phyloP scores from a whole-genome alignment of 2,888 invertebrate species.

The Mactromeris polynyma region DNA sequence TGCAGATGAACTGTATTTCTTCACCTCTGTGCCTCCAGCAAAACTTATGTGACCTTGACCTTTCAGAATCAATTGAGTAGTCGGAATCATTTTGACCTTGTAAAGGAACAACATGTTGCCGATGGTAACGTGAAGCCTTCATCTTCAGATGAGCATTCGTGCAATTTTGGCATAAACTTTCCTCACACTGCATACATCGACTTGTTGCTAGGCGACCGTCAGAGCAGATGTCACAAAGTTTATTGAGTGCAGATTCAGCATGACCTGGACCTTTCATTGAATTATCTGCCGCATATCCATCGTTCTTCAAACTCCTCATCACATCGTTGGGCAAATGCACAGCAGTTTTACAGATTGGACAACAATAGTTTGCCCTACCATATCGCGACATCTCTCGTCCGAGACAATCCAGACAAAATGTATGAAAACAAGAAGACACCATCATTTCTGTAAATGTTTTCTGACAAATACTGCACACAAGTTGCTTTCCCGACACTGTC shows the following conservation, averaged over 20 bases:
- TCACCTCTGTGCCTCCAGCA: slow-evolving; percentile 61
- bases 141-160: slow-evolving; percentile 63
- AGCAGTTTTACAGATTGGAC: slow-evolving; percentile 58
- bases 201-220: slow-evolving; percentile 46
- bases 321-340: slow-evolving; percentile 35
- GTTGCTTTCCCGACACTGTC: slow-evolving; percentile 35
- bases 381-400: slow-evolving; percentile 30
- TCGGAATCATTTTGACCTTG: slow-evolving; percentile 11
- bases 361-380: slow-evolving; percentile 35
- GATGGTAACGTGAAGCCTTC: slow-evolving; percentile 65
- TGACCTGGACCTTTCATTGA: not conserved
- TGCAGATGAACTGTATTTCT: slow-evolving; percentile 58
- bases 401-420: slow-evolving; percentile 58
- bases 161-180: slow-evolving; percentile 58
- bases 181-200: slow-evolving; percentile 60
- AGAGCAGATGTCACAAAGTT: slow-evolving; percentile 56
- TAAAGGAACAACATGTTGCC: slow-evolving; percentile 59
- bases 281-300: slow-evolving; percentile 2
- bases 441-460: slow-evolving; percentile 48
- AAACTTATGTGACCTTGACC: slow-evolving; percentile 25
- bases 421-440: slow-evolving; percentile 65
- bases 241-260: not conserved
- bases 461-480: slow-evolving; percentile 63
- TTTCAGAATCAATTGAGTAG: not conserved
- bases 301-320: not conserved